Evolutionary conservation across 1,140 invertebrate species (phyloP).

Genomic region (Oryzaephilus surinamensis): DNA sequence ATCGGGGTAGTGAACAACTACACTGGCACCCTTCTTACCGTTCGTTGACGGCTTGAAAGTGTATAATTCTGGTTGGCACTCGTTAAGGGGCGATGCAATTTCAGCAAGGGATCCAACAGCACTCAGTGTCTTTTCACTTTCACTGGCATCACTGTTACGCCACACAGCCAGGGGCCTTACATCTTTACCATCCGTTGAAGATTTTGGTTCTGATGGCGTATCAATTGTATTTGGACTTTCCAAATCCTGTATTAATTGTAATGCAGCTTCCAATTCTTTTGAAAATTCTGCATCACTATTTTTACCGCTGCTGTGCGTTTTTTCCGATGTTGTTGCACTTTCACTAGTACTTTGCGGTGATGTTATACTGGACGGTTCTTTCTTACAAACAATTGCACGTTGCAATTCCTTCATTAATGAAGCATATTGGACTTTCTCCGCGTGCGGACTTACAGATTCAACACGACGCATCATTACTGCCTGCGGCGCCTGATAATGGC

Average conservation of each 20-base stretch:
- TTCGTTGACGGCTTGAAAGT: constrained; percentile 26
- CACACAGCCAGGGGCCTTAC: constrained; percentile 22
- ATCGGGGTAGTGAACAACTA: constrained; percentile 28
- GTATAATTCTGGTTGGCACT: constrained; percentile 24
- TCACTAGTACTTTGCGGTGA: constrained; percentile 27
- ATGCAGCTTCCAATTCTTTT: constrained; percentile 38
- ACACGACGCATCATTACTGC: constrained; percentile 17
- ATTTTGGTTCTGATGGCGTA: constrained; percentile 31
- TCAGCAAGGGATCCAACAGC: constrained; percentile 33
- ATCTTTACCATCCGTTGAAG: constrained; percentile 8
- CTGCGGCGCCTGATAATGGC: constrained; percentile 30
- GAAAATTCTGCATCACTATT: constrained; percentile 37
- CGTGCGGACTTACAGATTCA: constrained; percentile 23
- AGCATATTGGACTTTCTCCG: constrained; percentile 37
- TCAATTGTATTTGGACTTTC: constrained; percentile 39
- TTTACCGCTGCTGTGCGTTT: constrained; percentile 21
- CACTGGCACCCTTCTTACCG: constrained; percentile 32
- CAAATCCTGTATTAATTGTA: constrained; percentile 40
- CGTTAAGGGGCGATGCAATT: constrained; percentile 28
- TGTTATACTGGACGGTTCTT: constrained; percentile 22
- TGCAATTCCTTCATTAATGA: constrained; percentile 40
- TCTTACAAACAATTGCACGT: constrained; percentile 31
- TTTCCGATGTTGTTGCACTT: constrained; percentile 20
- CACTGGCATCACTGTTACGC: constrained; percentile 30
- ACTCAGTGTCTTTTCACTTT: constrained; percentile 35